A percentile compares a stretch with the other conserved stretches of the same genome.
These are phyloP conservation scores for Scaptomyza tumidula DNA, from an alignment of 2,888 invertebrate genomes.

Conservation along the genomic window DNA sequence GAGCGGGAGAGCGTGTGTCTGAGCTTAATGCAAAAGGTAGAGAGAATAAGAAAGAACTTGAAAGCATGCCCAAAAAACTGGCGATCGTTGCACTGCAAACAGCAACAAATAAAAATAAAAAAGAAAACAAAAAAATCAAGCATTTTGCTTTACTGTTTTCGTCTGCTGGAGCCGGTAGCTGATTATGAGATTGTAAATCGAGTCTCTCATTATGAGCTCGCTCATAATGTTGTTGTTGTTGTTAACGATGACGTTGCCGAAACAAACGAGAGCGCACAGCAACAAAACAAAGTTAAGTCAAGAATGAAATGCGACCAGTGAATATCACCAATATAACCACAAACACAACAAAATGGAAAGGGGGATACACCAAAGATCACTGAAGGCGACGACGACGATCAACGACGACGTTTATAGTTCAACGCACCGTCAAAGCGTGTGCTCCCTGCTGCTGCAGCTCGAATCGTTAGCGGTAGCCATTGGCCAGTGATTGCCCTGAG, in stretches of 20 bases:
- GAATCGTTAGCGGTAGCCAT: constrained; percentile 66
- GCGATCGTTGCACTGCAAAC: constrained; percentile 74
- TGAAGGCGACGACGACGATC: constrained; percentile 56
- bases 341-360: constrained; percentile 3
- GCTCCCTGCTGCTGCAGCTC: constrained; percentile 23
- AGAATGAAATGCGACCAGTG: constrained; percentile 69
- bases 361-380: constrained; percentile 39
- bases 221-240: constrained; percentile 46
- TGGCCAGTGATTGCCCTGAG: constrained; percentile 55
- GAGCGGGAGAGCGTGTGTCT: not conserved
- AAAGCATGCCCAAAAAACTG: constrained; percentile 51
- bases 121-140: not conserved
- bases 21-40: constrained; percentile 25
- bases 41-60: constrained; percentile 17
- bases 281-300: constrained; percentile 51
- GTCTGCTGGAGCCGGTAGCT: constrained; percentile 62
- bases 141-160: constrained; percentile 23
- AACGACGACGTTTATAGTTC: constrained; percentile 80
- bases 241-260: constrained; percentile 73
- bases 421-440: constrained; percentile 73
- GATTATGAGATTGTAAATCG: constrained; percentile 78
- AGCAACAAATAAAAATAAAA: constrained; percentile 8
- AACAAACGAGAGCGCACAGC: constrained; percentile 46
- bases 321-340: constrained; percentile 30
- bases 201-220: constrained; percentile 61